Evolutionary conservation across 2,113 vertebrate species (phyloP), one percentile per base, ranked within the genome.

Genomic region (Steatornis caripensis): DNA sequence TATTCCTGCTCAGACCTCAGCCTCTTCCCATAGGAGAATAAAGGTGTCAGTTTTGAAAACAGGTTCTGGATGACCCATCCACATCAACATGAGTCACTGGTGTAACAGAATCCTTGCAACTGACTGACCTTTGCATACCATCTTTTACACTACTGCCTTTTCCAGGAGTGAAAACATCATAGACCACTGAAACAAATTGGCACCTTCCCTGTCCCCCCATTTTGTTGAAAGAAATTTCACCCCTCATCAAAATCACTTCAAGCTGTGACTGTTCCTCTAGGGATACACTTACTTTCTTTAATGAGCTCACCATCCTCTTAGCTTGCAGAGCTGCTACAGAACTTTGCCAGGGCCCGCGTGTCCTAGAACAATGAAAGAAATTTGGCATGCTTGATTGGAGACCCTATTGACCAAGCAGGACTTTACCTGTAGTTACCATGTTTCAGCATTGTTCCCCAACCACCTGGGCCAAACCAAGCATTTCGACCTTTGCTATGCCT

Each of bases 391-490:
- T 89, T 92, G 88, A 95, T 88, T 89, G 43, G 34, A 97, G 72
- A 89, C 21, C 20, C 37, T 92, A 79, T 48, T 90, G 87, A 92
- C 74, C 74, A 62, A 89, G 55, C 34, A 89, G 80, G 43, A 81
- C 34, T 93, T 92, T 45, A 90, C 51, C 60, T 81, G 39, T 29
- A 74, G 55, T 54, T 90, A 64, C 71, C 27, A n/a, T 20, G 16
- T 65, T 87, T 82, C 48, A 84, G 70, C 66, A 97, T 96, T 97
- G 97, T 97, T 97, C 65, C 57, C 11, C 76, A 79, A 15, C 57
- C 96, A 97, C 97, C 96, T 97, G 97, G 84, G 57, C 32, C 89
- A 94, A 95, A 84, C 76, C 89, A 97, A 89, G 88, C 96, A 72
- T 92, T 97, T 94, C 86, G 14, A 97, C 96, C 96, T 95, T 75